A percentile compares a stretch with the other conserved stretches of the same genome.
phyloP scores from a whole-genome alignment of 2,797 vertebrate species.

The Scolopax rusticola region DNA sequence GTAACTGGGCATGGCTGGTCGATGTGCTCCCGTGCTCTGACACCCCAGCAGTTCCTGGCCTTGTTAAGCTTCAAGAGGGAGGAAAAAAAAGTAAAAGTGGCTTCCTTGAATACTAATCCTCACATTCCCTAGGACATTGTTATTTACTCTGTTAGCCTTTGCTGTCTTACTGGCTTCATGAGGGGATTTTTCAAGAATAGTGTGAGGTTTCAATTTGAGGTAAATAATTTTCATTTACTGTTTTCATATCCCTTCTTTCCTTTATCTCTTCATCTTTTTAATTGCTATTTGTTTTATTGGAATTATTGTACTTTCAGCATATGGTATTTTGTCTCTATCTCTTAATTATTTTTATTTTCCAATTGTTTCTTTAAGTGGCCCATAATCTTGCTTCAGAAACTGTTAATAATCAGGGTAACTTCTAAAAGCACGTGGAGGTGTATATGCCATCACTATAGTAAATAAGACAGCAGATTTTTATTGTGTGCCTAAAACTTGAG shows the following conservation, averaged over 20 bases:
- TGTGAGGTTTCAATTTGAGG: neutral
- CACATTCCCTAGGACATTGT: neutral
- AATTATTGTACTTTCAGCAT: neutral
- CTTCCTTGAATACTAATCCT: constrained; percentile 16
- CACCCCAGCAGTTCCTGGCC: neutral
- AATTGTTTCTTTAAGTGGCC: neutral
- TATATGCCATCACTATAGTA: neutral
- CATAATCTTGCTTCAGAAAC: neutral
- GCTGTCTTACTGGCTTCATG: neutral
- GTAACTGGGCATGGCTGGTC: accelerated
- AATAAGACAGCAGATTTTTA: neutral
- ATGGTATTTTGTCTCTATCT: neutral
- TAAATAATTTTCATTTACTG: neutral
- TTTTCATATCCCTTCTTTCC: neutral
- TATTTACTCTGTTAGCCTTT: neutral
- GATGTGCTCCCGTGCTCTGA: neutral
- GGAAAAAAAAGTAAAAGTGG: neutral
- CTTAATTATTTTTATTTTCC: neutral
- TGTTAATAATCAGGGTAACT: neutral
- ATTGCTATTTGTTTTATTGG: neutral
- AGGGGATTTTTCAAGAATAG: neutral
- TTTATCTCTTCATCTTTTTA: neutral
- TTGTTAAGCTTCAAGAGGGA: neutral
- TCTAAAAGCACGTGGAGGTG: neutral
- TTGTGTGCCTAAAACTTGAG: neutral